phyloP scores from a whole-genome alignment of 2,888 invertebrate genomes.

The Melolontha melolontha region DNA sequence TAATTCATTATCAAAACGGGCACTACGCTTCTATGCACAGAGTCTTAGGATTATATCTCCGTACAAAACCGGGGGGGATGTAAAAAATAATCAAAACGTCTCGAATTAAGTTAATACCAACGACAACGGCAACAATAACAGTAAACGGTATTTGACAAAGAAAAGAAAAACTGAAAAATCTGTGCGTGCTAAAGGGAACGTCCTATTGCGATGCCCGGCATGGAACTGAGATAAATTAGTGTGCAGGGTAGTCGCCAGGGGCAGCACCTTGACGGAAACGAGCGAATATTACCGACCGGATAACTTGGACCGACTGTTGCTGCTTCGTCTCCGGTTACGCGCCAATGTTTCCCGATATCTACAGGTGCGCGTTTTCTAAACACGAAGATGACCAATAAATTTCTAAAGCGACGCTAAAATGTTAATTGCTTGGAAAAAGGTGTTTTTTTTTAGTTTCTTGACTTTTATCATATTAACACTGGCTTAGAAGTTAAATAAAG shows the following conservation, averaged over 20 bases:
- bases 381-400: slow-evolving; percentile 31
- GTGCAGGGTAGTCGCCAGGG: slow-evolving; percentile 45
- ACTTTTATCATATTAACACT: slow-evolving; percentile 1
- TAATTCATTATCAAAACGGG: too few relatives aligned
- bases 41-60: slow-evolving; percentile 4
- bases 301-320: background rate
- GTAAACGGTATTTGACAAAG: background rate
- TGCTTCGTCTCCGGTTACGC: too few relatives aligned
- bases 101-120: background rate
- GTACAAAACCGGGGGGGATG: background rate
- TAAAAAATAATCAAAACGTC: slow-evolving; percentile 6
- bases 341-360: slow-evolving; percentile 33
- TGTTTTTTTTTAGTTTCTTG: background rate
- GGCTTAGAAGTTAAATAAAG: background rate
- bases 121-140: slow-evolving; percentile 5
- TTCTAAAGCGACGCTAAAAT: slow-evolving; percentile 17
- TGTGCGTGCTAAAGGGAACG: slow-evolving; percentile 24
- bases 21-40: too few relatives aligned
- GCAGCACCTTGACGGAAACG: slow-evolving; percentile 49
- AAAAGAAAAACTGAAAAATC: slow-evolving; percentile 28
- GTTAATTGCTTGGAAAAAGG: slow-evolving; percentile 20
- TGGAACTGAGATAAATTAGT: slow-evolving; percentile 43
- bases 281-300: slow-evolving; percentile 49
- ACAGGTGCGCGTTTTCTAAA: slow-evolving; percentile 40
- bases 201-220: slow-evolving; percentile 35